Evolutionary conservation across 2,113 vertebrate species (phyloP).

Genomic region (Limanda limanda): DNA sequence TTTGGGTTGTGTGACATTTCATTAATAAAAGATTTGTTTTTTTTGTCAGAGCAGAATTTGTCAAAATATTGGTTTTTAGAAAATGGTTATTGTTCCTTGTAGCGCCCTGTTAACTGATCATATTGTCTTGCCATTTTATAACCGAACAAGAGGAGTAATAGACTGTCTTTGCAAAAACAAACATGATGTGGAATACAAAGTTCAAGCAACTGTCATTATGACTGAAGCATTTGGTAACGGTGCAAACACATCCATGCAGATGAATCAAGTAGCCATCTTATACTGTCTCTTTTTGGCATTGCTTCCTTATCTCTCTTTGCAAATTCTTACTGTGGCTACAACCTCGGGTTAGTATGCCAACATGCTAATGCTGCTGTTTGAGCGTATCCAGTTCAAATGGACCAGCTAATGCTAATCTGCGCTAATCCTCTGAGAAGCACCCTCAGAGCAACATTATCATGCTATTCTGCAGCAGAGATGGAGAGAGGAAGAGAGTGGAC

Average conservation of each 20-base stretch:
- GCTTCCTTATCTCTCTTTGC: conserved; percentile 12
- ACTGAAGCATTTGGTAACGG: conserved; percentile 3
- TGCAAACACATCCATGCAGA: not conserved
- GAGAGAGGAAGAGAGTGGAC: conserved; percentile 34
- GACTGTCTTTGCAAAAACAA: not conserved
- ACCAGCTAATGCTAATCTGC: conserved; percentile 77
- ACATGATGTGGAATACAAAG: not conserved
- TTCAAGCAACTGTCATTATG: conserved; percentile 4
- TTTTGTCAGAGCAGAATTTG: not conserved
- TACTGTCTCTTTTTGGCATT: too few species aligned
- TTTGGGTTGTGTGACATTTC: conserved; percentile 24
- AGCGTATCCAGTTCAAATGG: conserved; percentile 72
- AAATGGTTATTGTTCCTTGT: not conserved
- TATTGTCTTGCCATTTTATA: conserved; percentile 1
- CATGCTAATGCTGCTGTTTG: conserved; percentile 56
- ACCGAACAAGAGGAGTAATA: conserved; percentile 2
- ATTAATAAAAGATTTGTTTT: conserved; percentile 19
- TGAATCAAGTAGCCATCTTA: too few species aligned
- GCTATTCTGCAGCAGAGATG: conserved; percentile 49
- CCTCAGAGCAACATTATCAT: conserved; percentile 62
- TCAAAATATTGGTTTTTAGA: conserved; percentile 5
- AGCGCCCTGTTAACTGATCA: not conserved
- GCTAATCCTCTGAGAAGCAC: conserved; percentile 71
- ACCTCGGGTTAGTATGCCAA: conserved; percentile 34
- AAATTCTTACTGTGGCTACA: conserved; percentile 40